Percentiles rank a stretch among this genome's conserved stretches.
These are phyloP conservation scores for Xestia rhomboidea DNA, from an alignment of 2,888 invertebrate genomes.

Conservation along the genomic window DNA sequence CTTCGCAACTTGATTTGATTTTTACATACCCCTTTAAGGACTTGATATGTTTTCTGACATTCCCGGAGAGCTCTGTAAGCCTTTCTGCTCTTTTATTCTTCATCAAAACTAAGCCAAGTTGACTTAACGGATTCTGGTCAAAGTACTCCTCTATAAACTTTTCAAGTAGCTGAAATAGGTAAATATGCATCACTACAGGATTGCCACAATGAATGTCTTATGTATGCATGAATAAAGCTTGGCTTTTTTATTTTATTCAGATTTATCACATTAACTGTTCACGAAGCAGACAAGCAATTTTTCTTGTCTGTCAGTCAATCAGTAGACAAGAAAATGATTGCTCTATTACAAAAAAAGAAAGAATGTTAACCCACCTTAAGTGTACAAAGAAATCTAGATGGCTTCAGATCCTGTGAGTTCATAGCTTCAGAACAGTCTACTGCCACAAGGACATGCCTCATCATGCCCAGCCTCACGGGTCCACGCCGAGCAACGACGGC, in stretches of 20 bases:
- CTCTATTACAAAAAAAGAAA: background rate
- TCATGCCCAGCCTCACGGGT: conserved; percentile 98
- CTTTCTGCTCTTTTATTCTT: conserved; percentile 98
- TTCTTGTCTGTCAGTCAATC: background rate
- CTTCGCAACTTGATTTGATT: background rate
- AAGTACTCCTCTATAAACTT: conserved; percentile 99
- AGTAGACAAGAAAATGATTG: background rate
- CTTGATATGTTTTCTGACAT: conserved; percentile 94
- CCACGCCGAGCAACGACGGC: conserved; percentile 93
- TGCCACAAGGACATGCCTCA: conserved; percentile 98
- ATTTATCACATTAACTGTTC: background rate
- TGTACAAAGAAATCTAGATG: conserved; percentile 96
- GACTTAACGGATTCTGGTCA: conserved; percentile 99
- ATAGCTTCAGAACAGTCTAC: conserved; percentile 98
- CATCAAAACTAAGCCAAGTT: conserved; percentile 97
- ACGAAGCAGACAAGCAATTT: background rate
- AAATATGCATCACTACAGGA: background rate
- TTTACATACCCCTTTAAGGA: conserved; percentile 89
- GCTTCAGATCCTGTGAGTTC: conserved; percentile 98
- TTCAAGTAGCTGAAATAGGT: conserved; percentile 93
- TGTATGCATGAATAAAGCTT: background rate
- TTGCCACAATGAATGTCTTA: background rate
- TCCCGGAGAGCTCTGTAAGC: conserved; percentile 97
- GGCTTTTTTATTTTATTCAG: background rate
- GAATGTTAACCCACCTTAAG: conserved; percentile 92